Evolutionary conservation across 2,888 invertebrate species (phyloP), one percentile per base, ranked within the genome.

Genomic region (Thymelicus sylvestris): DNA sequence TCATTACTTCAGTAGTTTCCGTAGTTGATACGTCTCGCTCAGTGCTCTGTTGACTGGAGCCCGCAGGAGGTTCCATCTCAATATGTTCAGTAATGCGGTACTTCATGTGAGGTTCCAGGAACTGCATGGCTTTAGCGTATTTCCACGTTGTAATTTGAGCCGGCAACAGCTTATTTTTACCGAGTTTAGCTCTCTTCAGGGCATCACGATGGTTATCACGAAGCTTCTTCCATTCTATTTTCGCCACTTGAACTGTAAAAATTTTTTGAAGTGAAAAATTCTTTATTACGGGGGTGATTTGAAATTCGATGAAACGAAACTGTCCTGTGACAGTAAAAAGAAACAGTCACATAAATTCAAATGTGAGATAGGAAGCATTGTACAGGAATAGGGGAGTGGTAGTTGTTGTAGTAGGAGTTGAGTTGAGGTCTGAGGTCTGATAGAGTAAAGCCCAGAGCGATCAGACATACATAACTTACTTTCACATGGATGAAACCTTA

Each of bases 121-220:
- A 93, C 76, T 92, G 92, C 92, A 93, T 92, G 0, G 86, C 86
- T 76, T 92, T 93, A 12, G 92, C 92, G 71, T 92, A 93, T 74
- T 93, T 93, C 92, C 92, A 93, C 8, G 92, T 93, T 2, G 92
- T 93, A 41, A 93, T 89, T 76, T 92, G 92, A 38, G 92, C 91
- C 0, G 92, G 92, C 52, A 92, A 76, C 65, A 92, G 79, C 80
- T 92, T 92, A 74, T 92, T 92, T 74, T 90, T 92, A 6, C 92
- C 92, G 6, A 92, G 81, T 75, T 92, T 92, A 0, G 92, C 92
- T 74, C 92, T 82, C 74, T 92, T 92, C 7, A 92, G 81, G 4
- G 92, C 92, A 73, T 92, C 92, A 38, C 92, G 78, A 71, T 93
- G 92, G 73, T 92, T 92, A 75, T 92, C 92, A 2, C 92, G 85